A percentile compares a stretch with the other conserved stretches of the same genome.
Evolutionary conservation across 2,113 vertebrate genomes (phyloP).

Genomic region (Hyaena hyaena): DNA sequence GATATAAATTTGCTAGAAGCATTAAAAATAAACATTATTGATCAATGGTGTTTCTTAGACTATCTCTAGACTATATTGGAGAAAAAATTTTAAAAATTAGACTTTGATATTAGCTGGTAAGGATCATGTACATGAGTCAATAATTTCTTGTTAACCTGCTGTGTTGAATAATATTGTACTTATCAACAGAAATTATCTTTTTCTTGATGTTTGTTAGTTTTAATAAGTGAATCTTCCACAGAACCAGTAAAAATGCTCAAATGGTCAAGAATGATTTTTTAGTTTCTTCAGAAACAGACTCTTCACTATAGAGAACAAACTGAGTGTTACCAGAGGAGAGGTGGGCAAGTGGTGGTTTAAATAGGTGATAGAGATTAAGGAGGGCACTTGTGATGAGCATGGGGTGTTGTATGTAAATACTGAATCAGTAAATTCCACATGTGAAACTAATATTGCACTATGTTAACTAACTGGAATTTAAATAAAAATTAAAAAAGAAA

Average conservation of each 20-base stretch:
- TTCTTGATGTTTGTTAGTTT: background rate
- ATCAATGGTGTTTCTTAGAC: background rate
- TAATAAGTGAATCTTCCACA: background rate
- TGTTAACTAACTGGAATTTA: background rate
- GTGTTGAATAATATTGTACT: background rate
- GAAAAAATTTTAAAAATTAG: background rate
- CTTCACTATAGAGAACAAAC: background rate
- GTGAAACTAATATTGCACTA: background rate
- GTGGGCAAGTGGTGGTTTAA: background rate
- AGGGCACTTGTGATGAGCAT: background rate
- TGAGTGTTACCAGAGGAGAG: background rate
- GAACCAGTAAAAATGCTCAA: background rate
- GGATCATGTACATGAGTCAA: background rate
- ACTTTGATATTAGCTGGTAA: background rate
- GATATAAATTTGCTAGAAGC: background rate
- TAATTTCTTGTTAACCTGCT: background rate
- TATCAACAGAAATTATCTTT: background rate
- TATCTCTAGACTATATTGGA: background rate
- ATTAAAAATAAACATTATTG: conserved; percentile 11
- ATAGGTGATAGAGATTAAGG: background rate
- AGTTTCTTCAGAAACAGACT: background rate
- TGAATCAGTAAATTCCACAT: background rate
- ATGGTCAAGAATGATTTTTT: background rate
- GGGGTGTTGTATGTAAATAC: background rate
- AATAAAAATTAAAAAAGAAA: background rate